These are phyloP conservation scores for Napeogenes sylphis DNA, from an alignment of 2,888 invertebrate genomes.

Conservation along the genomic window DNA sequence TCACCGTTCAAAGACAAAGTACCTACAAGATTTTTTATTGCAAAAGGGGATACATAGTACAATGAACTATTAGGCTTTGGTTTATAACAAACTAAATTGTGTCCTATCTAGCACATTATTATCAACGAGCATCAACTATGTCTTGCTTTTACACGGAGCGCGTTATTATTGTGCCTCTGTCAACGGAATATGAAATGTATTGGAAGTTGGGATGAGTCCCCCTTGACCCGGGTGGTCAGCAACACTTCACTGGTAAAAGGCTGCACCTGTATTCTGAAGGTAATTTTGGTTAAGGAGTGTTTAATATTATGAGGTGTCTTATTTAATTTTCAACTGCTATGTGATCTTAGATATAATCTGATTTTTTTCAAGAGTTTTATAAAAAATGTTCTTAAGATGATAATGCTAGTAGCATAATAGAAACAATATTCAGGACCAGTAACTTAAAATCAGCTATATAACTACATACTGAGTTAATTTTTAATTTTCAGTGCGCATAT, in stretches of 20 bases:
- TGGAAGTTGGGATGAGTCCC: slow-evolving; percentile 70
- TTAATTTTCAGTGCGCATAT: background rate
- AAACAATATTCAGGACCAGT: no score
- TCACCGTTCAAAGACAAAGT: no score
- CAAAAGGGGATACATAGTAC: no score
- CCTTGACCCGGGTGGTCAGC: slow-evolving; percentile 62
- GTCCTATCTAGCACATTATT: slow-evolving; percentile 39
- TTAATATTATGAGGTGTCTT: no score
- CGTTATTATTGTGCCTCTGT: slow-evolving; percentile 78
- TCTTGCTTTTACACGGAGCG: slow-evolving; percentile 69
- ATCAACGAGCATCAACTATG: slow-evolving; percentile 59
- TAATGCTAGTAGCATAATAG: no score
- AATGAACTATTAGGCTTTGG: no score
- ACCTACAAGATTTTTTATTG: no score
- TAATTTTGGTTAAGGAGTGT: slow-evolving; percentile 38
- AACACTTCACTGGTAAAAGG: background rate
- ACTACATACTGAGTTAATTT: no score
- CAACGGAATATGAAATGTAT: slow-evolving; percentile 79
- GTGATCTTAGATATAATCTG: slow-evolving; percentile 20
- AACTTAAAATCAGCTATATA: no score
- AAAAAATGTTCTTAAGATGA: no score
- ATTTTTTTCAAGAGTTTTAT: background rate
- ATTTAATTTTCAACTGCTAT: no score
- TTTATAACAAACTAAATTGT: background rate
- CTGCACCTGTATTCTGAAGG: background rate